Conservation (phyloP, 2,888 invertebrate species). For the Erpobdella octoculata region DNA sequence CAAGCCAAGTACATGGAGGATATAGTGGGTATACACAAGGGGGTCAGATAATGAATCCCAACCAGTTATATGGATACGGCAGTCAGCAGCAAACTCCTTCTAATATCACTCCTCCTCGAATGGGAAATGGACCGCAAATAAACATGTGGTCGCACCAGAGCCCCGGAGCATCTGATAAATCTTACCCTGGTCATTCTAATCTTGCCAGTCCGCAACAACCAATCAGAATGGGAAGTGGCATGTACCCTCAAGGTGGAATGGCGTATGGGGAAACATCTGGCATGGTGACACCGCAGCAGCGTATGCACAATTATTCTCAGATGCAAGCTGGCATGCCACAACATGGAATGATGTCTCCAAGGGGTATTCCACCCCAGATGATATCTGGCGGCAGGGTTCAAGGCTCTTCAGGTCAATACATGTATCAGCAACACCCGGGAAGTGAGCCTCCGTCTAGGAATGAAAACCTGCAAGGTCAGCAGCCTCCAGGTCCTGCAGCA, state of each 20-base stretch:
- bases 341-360: slow-evolving; percentile 31
- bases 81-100: slow-evolving; percentile 3
- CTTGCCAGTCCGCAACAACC: slow-evolving; percentile 19
- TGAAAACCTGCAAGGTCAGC: slow-evolving; percentile 12
- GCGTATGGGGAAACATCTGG: slow-evolving; percentile 9
- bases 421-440: slow-evolving; percentile 12
- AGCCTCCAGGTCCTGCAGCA: neutral
- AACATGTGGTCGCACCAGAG: slow-evolving; percentile 22
- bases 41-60: neutral
- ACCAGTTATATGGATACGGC: slow-evolving; percentile 12
- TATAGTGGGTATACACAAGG: slow-evolving; percentile 4
- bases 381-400: neutral
- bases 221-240: neutral
- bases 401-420: neutral
- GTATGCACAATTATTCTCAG: neutral
- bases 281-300: slow-evolving; percentile 17
- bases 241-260: neutral
- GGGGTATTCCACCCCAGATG: slow-evolving; percentile 14
- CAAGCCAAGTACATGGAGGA: slow-evolving; percentile 22
- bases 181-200: slow-evolving; percentile 19
- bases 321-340: slow-evolving; percentile 23
- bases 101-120: slow-evolving; percentile 10
- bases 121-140: slow-evolving; percentile 9
- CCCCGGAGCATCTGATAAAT: slow-evolving; percentile 21
- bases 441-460: neutral